A percentile compares a stretch with the other conserved stretches of the same genome.
Conservation (phyloP, 2,113 vertebrate species). For the Rafetus swinhoei region DNA sequence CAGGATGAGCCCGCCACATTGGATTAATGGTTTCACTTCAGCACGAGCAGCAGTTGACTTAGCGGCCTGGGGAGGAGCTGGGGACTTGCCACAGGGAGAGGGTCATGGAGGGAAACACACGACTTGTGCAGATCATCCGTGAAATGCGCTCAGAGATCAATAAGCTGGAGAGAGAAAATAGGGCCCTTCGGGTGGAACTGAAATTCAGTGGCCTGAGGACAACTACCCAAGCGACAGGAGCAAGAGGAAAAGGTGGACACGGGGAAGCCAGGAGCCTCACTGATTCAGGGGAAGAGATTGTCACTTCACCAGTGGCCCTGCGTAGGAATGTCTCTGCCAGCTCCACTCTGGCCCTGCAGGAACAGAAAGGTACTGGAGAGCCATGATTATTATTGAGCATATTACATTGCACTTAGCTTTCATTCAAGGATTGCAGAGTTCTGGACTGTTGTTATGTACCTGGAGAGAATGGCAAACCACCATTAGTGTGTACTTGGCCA, state of each 20-base stretch:
- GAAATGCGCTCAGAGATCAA: slow-evolving; percentile 89
- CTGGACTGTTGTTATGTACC: accelerated
- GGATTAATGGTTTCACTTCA: not conserved
- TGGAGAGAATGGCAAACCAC: accelerated
- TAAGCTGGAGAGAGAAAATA: slow-evolving; percentile 88
- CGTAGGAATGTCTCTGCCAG: slow-evolving; percentile 60
- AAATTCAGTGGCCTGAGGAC: slow-evolving; percentile 18
- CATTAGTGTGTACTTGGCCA: accelerated
- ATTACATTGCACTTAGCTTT: not conserved
- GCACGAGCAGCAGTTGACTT: not conserved
- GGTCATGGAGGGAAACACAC: slow-evolving; percentile 83
- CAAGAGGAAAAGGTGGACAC: not conserved
- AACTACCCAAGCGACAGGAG: not conserved
- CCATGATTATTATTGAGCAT: accelerated
- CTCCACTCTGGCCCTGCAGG: slow-evolving; percentile 58
- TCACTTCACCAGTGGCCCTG: slow-evolving; percentile 28
- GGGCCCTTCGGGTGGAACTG: slow-evolving; percentile 78
- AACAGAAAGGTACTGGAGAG: slow-evolving; percentile 78
- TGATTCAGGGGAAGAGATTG: accelerated
- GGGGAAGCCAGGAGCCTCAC: accelerated
- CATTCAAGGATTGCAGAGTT: accelerated
- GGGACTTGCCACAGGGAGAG: accelerated
- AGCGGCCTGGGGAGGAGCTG: not conserved
- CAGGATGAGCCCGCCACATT: accelerated
- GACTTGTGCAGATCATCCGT: slow-evolving; percentile 84